A percentile compares a stretch with the other conserved stretches of the same genome.
These are phyloP conservation scores for Mongoloraphidia duomilia DNA, from an alignment of 2,888 invertebrate genomes.

Conservation along the genomic window DNA sequence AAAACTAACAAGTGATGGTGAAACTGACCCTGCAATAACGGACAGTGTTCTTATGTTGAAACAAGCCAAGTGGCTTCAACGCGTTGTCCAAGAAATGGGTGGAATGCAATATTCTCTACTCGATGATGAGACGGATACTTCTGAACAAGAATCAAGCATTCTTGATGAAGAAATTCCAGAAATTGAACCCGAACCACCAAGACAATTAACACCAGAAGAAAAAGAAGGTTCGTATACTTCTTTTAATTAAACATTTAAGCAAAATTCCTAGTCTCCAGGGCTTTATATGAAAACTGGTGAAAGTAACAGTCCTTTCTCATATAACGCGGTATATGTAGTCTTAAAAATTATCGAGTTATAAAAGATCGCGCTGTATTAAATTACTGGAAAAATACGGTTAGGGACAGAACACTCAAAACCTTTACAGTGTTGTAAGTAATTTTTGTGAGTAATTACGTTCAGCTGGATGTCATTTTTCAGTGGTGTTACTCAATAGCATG, in stretches of 20 bases:
- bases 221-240: conserved; percentile 40
- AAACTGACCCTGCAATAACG: conserved; percentile 11
- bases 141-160: conserved; percentile 25
- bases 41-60: conserved; percentile 25
- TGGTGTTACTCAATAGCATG: too few species aligned
- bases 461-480: too few species aligned
- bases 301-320: too few species aligned
- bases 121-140: conserved; percentile 27
- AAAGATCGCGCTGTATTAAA: too few species aligned
- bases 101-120: conserved; percentile 26
- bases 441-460: too few species aligned
- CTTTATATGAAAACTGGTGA: too few species aligned
- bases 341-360: too few species aligned
- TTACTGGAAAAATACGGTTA: too few species aligned
- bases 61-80: conserved; percentile 29
- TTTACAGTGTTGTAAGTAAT: too few species aligned
- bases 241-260: conserved; percentile 3
- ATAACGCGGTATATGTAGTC: too few species aligned
- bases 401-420: too few species aligned
- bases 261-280: not conserved
- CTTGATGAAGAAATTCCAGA: conserved; percentile 34
- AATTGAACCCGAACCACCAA: conserved; percentile 30
- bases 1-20: not conserved
- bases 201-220: conserved; percentile 45
- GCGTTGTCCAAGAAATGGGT: conserved; percentile 31